Evolutionary conservation across 2,797 vertebrate species (phyloP), one percentile per base, ranked within the genome.

Genomic region (Setipinna tenuifilis): DNA sequence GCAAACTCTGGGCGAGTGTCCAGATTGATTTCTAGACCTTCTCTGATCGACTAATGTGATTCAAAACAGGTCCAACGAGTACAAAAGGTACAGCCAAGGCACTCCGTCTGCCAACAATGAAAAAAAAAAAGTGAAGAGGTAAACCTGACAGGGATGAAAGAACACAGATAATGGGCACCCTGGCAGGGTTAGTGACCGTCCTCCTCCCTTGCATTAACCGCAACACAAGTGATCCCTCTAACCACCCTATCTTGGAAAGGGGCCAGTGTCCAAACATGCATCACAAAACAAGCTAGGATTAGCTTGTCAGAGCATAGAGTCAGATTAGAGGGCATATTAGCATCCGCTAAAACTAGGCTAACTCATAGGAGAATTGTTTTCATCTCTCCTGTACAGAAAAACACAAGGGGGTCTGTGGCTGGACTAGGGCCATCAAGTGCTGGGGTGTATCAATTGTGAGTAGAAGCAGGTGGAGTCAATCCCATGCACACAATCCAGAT

Each of bases 401-500:
- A 68, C 62, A 35, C 28, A 35, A 17, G 35, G 68, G 31, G 35
- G 14, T 54, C 6, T 44, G 35, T 44, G 35, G 17, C 71, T 78
- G 35, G 71, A 85, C 86, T 87, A 57, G 19, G 25, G 65, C 3
- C 16, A 75, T 84, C 48, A 62, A 83, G 75, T 23, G 75, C 86
- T 90, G 85, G 50, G 62, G 84, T 81, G 82, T 61, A 65, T 25
- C 82, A 87, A 57, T 21, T 11, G 71, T 59, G 82, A 48, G 25
- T 82, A 87, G 83, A 83, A 81, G 82, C 87, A 65, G 85, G 31
- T 44, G 71, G 31, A 78, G 71, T 10, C 71, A 89, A 85, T 90
- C 89, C 86, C 95, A 96, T 95, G 94, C 95, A 95, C 90, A 92
- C 89, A 91, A 93, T 89, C 87, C 92, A 90, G 86, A 54, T 54